Percentiles rank a stretch among this genome's conserved stretches.
Conservation (phyloP, 2,113 vertebrate species). For the Leiothrix lutea region DNA sequence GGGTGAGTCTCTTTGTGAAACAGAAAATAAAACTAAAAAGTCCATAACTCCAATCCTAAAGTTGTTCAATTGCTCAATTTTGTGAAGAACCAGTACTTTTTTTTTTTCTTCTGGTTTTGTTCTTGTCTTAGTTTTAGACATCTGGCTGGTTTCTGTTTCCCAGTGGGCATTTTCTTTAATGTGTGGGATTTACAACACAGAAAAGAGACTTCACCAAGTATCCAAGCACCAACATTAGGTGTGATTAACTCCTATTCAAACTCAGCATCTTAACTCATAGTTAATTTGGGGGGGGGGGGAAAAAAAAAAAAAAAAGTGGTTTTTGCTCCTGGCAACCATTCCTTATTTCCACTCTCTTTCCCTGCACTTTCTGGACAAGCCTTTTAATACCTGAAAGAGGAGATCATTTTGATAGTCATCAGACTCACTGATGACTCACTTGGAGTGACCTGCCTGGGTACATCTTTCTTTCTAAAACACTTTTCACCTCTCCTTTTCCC, state of each 20-base stretch:
- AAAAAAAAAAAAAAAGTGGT: background rate
- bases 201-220: background rate
- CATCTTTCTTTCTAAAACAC: background rate
- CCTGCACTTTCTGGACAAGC: background rate
- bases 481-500: background rate
- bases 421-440: background rate
- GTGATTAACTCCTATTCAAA: background rate
- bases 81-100: background rate
- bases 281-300: no score
- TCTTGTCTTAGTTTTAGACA: constrained; percentile 28
- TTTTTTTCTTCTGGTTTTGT: background rate
- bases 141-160: constrained; percentile 8
- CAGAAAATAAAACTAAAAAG: constrained; percentile 35
- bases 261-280: background rate
- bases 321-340: background rate
- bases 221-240: background rate
- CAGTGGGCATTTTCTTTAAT: background rate
- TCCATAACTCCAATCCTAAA: background rate
- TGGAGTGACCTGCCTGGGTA: background rate
- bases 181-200: background rate
- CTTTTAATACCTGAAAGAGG: background rate
- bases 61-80: constrained; percentile 28
- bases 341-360: background rate
- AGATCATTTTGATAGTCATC: background rate
- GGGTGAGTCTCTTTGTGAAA: constrained; percentile 13